Evolutionary conservation across 2,113 vertebrate genomes (phyloP), one percentile per base, ranked within the genome.

Genomic region (human (Homo sapiens)): DNA sequence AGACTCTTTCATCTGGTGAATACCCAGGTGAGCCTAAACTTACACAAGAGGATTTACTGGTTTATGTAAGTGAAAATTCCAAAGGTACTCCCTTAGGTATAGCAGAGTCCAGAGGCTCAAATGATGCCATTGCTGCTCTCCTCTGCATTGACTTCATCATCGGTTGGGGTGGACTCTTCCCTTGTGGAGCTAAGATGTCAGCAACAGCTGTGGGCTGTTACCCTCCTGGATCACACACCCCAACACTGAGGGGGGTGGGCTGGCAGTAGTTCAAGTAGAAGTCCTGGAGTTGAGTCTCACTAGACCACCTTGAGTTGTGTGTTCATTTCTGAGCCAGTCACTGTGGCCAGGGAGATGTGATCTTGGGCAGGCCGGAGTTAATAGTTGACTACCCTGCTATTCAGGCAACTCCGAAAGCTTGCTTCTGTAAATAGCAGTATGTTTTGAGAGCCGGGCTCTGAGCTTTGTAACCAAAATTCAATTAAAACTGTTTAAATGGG

Each of bases 401-500:
- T 92, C 22, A 92, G 27, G 43, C 48, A 89, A 11, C 52, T 25
- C 25, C 55, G 30, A 84, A 90, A 81, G 38, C 11, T 90, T 68
- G n/a, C 59, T 78, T 91, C 38, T 94, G 43, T 82, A 59, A 64
- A 48, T 38, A 48, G 83, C 20, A 40, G 4, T 91, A 14, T 78
- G 7, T 88, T 79, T 91, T 50, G 38, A 85, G 73, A 78, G 10
- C 55, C 85, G 14, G 35, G 22, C 32, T 64, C 13, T 84, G 59
- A 91, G 12, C 16, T 82, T 85, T 78, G 32, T 82, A 64, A 85
- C n/a, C 57, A 55, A 64, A 83, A 90, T 89, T 97, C 76, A 64
- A 38, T 94, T 89, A 93, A 92, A 89, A 68, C 10, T 48, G 6
- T 89, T 88, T 25, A 93, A 40, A 38, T 68, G 48, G 43, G 17